Evolutionary conservation across 2,113 vertebrate species (phyloP), one percentile per base, ranked within the genome.

Genomic region (Mohoua ochrocephala): DNA sequence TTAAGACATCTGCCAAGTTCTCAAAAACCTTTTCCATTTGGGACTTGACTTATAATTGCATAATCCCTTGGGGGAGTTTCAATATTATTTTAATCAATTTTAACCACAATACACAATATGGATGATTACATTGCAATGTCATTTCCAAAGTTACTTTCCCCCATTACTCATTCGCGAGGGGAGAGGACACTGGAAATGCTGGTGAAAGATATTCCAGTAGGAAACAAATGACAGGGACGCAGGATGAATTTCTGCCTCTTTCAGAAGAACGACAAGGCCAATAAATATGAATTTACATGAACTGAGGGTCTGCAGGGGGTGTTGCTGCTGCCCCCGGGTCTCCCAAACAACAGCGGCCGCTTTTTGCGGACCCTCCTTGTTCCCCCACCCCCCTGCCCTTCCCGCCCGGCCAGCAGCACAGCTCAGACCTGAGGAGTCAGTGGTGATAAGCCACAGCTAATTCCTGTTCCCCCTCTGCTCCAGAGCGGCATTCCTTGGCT

Each of bases 61-160:
- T 84, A 95, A 95, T 98, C 98, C 98, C 98, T 97, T 95, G 98
- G 97, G 98, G 98, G 97, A 98, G 94, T 98, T 98, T 98, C 98
- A 98, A 98, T 98, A 98, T 98, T 98, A 98, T 98, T 98, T 98
- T 98, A 98, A 98, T 98, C 97, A 98, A 98, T 98, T 98, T 98
- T 98, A 97, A 97, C 98, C 98, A 98, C 97, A 98, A 97, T 97
- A 95, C 96, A 95, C 98, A 98, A 98, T 98, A 97, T 98, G 97
- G 98, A 97, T 98, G 98, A 98, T 98, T 98, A 97, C 97, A 98
- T 97, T 39, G 93, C 98, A 96, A 97, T 97, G 96, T 95, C 98
- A 98, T 98, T 98, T 98, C 97, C 97, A 98, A 98, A 98, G 98
- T 98, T 98, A 92, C 96, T 97, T 97, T 96, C 95, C 96, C 97